Base-by-base conservation (phyloP, 2,888 invertebrate species). In the Eumacrocentrus americanus region DNA sequence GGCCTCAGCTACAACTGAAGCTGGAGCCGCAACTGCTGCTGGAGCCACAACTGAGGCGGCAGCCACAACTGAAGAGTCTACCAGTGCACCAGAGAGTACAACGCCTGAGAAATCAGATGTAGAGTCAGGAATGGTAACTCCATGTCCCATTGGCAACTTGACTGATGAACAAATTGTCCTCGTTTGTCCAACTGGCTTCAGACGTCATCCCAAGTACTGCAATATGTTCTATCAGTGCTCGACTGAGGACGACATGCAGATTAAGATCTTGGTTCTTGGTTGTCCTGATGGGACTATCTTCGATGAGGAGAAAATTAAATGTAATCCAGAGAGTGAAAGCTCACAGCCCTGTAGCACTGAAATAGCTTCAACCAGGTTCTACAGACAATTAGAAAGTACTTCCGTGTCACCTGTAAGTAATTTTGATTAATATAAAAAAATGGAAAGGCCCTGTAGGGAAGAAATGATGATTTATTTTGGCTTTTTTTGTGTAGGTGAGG, bases 171-270 rank as follows among this genome's bases (percentile, higher is more conserved):
- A 93, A 81, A 83, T 88, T 64, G 81, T 88, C 11, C 85, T 89
- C 58, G 86, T 91, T 1, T 94, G 93, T 74, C 93, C 93, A 6
- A 91, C 92, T 4, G 92, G 92, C 35, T 93, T 94, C 81, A 20
- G 51, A 73, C 84, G 91, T 65, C 92, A 94, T 84, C 92, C 93
- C 0, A 91, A 90, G 76, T 88, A 89, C 73, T 93, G 93, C 71
- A 90, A 91, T 72, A 80, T 91, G 69, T 92, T 93, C 82, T 94
- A 94, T 76, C 93, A 93, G 78, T 94, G 93, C 71, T 89, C 88
- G 14, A 86, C 86, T 68, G 82, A 86, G 5, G 84, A 87, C 23
- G 87, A 82, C 46, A 87, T 88, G 73, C 89, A 92, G 66, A 81
- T 89, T n/a, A 91, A 89, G 75, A 84, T 92, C 63, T 84, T 91